Conservation (phyloP, 2,888 invertebrate genomes). For the Drosophila pseudotakahashii region DNA sequence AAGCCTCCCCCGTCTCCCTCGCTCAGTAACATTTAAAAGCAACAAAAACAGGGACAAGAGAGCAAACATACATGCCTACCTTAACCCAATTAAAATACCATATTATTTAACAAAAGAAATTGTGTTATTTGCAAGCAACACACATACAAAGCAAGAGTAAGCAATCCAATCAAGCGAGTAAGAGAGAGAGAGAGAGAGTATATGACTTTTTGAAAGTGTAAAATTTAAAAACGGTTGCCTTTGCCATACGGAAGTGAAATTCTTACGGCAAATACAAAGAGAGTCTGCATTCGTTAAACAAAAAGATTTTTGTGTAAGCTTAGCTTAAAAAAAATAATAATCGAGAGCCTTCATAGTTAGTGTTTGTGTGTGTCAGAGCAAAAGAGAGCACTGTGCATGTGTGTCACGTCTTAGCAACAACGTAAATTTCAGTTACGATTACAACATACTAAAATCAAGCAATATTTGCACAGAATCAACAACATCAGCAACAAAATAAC, state of each 20-base stretch:
- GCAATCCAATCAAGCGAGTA: neutral
- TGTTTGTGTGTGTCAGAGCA: constrained; percentile 12
- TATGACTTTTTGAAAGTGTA: constrained; percentile 69
- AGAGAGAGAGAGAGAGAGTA: constrained; percentile 47
- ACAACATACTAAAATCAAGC: constrained; percentile 69
- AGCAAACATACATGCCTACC: constrained; percentile 74
- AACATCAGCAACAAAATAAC: constrained; percentile 17
- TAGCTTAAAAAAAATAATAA: constrained; percentile 7
- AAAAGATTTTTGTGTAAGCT: constrained; percentile 19
- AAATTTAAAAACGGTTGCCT: constrained; percentile 26
- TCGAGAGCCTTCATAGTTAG: constrained; percentile 11
- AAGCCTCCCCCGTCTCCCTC: constrained; percentile 4
- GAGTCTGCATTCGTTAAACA: constrained; percentile 18
- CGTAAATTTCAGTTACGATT: constrained; percentile 67
- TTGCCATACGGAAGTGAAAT: constrained; percentile 78
- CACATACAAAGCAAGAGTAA: constrained; percentile 25
- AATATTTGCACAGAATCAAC: constrained; percentile 64
- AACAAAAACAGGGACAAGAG: constrained; percentile 44
- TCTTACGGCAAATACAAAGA: constrained; percentile 55
- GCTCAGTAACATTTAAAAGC: constrained; percentile 4
- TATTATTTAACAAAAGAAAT: constrained; percentile 82
- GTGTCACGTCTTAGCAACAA: constrained; percentile 74
- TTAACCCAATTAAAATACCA: constrained; percentile 81
- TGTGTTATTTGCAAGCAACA: constrained; percentile 73
- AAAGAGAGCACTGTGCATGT: constrained; percentile 30